A percentile compares a stretch with the other conserved stretches of the same genome.
Evolutionary conservation across 2,888 invertebrate genomes (phyloP).

Genomic region (Tetranychus truncatus): DNA sequence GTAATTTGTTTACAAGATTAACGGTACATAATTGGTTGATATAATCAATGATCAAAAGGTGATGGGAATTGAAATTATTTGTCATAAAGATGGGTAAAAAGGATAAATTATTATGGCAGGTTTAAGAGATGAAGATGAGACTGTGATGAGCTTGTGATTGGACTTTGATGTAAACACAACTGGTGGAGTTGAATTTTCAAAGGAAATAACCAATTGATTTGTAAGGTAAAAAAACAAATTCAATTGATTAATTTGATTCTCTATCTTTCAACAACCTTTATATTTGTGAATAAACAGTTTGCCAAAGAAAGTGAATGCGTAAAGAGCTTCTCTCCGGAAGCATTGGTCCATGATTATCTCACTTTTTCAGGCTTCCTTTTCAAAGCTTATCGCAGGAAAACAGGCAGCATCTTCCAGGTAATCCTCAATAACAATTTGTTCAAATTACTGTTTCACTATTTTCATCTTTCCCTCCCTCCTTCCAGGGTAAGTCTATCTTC

Average conservation of each 20-base stretch:
- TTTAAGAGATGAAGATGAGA: too few relatives aligned
- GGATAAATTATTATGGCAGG: too few relatives aligned
- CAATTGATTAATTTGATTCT: not conserved
- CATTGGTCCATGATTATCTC: not conserved
- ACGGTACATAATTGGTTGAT: too few relatives aligned
- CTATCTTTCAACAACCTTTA: not conserved
- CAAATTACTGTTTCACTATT: not conserved
- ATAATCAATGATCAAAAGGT: too few relatives aligned
- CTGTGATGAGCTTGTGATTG: too few relatives aligned
- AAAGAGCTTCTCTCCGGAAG: not conserved
- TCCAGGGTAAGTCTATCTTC: not conserved
- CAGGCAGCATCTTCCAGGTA: not conserved
- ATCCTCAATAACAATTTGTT: not conserved
- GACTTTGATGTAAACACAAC: too few relatives aligned
- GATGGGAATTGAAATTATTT: too few relatives aligned
- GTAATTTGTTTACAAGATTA: too few relatives aligned
- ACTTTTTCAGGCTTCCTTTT: slow-evolving; percentile 1
- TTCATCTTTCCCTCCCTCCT: not conserved
- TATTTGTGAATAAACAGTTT: not conserved
- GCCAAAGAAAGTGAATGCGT: not conserved
- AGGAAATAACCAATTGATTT: not conserved
- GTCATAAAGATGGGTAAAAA: too few relatives aligned
- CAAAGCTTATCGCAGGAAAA: not conserved
- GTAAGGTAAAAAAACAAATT: not conserved
- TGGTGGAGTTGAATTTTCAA: not conserved